phyloP scores from a whole-genome alignment of 2,797 vertebrate species.

The Odontamblyopus rebecca region DNA sequence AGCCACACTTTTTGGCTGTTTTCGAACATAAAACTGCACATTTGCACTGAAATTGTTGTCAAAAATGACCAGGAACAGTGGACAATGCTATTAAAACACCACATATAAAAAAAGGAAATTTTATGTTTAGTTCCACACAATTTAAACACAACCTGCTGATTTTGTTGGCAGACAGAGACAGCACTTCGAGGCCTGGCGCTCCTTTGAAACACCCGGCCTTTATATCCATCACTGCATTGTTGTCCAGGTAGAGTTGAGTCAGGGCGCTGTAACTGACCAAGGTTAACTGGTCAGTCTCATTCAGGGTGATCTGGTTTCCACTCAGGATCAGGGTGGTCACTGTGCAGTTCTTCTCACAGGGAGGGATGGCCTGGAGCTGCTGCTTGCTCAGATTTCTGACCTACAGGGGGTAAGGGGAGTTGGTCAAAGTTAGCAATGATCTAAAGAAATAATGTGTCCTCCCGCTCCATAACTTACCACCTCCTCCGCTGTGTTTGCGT shows the following conservation, averaged over 20 bases:
- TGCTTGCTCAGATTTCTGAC: slow-evolving; percentile 41
- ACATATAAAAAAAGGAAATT: too few relatives aligned
- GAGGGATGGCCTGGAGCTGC: slow-evolving; percentile 68
- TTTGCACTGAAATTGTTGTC: too few relatives aligned
- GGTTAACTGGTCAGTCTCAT: slow-evolving; percentile 46
- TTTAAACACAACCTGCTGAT: slow-evolving; percentile 58
- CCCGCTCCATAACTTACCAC: background rate
- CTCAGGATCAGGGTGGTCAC: slow-evolving; percentile 34
- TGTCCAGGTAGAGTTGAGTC: slow-evolving; percentile 75
- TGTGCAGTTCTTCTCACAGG: background rate
- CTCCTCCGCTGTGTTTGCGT: background rate
- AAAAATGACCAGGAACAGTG: too few relatives aligned
- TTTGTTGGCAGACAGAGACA: slow-evolving; percentile 80
- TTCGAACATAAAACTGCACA: too few relatives aligned
- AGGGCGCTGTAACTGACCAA: slow-evolving; percentile 71
- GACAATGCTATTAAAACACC: too few relatives aligned
- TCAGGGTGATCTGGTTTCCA: slow-evolving; percentile 43
- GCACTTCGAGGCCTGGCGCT: slow-evolving; percentile 68
- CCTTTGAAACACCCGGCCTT: slow-evolving; percentile 69
- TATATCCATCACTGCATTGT: slow-evolving; percentile 72
- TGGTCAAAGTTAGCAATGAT: background rate
- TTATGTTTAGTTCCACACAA: too few relatives aligned
- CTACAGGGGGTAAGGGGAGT: slow-evolving; percentile 10
- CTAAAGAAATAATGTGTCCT: background rate
- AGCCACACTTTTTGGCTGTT: too few relatives aligned